A percentile compares a stretch with the other conserved stretches of the same genome.
Evolutionary conservation across 2,797 vertebrate species (phyloP).

Genomic region (Picus viridis): DNA sequence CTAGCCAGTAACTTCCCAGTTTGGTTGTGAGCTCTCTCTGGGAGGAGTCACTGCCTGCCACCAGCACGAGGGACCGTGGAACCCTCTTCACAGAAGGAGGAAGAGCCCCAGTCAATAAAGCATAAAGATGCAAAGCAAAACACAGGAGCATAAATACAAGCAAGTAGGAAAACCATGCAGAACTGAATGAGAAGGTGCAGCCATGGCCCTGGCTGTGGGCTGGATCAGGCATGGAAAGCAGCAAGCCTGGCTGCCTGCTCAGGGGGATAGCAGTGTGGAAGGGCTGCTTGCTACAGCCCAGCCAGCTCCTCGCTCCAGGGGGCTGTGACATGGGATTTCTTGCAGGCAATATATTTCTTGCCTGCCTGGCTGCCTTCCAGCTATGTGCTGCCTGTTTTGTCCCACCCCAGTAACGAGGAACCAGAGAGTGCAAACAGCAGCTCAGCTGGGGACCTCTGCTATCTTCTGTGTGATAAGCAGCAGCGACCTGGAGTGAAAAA

Average conservation of each 20-base stretch:
- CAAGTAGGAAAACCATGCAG: background rate
- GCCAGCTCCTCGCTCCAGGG: fast-evolving
- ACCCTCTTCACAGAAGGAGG: constrained; percentile 21
- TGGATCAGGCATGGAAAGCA: fast-evolving
- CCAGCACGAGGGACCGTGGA: fast-evolving
- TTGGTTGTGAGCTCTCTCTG: background rate
- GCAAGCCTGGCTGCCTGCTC: fast-evolving
- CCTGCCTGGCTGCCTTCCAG: constrained; percentile 25
- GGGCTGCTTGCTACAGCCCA: background rate
- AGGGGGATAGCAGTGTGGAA: fast-evolving
- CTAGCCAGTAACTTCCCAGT: background rate
- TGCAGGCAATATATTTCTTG: background rate
- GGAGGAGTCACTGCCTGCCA: background rate
- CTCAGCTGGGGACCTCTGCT: background rate
- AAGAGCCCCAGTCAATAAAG: background rate
- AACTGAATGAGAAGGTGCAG: background rate
- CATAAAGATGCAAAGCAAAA: background rate
- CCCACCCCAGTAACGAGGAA: background rate
- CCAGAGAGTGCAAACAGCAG: background rate
- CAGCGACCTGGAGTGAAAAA: background rate
- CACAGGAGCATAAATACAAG: background rate
- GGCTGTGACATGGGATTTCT: background rate
- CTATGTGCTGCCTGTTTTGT: background rate
- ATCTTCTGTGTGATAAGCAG: background rate
- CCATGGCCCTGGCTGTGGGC: fast-evolving